phyloP scores from a whole-genome alignment of 2,113 vertebrate genomes.

The Beaufortia kweichowensis region DNA sequence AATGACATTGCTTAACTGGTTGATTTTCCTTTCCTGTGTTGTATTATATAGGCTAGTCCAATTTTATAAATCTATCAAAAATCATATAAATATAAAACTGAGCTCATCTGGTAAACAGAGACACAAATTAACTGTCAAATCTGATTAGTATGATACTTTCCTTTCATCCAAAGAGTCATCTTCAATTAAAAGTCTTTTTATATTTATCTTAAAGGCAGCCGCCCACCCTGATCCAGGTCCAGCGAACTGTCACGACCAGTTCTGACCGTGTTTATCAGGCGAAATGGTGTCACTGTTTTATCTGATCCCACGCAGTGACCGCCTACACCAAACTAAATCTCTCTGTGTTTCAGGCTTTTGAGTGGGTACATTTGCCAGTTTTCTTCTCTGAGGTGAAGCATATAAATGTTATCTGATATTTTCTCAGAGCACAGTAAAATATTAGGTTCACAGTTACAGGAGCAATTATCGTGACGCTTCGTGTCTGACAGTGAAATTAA shows the following conservation, averaged over 20 bases:
- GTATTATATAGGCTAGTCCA: background rate
- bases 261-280: conserved; percentile 15
- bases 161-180: background rate
- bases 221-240: conserved; percentile 19
- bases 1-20: background rate
- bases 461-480: conserved; percentile 18
- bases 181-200: background rate
- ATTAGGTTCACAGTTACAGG: conserved; percentile 18
- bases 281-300: conserved; percentile 22
- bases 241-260: background rate
- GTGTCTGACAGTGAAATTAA: conserved; percentile 25
- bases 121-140: background rate
- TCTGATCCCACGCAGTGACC: conserved; percentile 13
- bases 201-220: background rate
- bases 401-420: conserved; percentile 27
- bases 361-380: conserved; percentile 20
- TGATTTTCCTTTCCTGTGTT: background rate
- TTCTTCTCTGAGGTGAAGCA: conserved; percentile 13
- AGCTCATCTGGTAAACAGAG: background rate
- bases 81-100: background rate
- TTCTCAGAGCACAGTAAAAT: conserved; percentile 32
- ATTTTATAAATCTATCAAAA: background rate
- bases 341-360: conserved; percentile 23
- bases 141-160: conserved; percentile 1
- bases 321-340: conserved; percentile 12